Conservation (phyloP, 2,797 vertebrate species). For the Neostethus bicornis region DNA sequence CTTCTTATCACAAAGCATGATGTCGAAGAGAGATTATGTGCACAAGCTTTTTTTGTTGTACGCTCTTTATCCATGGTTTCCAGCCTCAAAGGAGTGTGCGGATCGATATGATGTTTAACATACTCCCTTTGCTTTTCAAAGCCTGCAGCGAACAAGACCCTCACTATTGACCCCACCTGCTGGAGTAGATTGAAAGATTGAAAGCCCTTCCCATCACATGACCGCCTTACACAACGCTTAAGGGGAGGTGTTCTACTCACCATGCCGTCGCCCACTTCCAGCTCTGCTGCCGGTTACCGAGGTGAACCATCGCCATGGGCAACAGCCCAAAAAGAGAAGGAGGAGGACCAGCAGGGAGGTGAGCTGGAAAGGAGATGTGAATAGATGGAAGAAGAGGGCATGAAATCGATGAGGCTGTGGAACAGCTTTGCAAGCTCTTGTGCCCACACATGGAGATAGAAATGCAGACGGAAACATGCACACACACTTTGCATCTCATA, state of each 20-base stretch:
- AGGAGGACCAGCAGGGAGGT: slow-evolving; percentile 53
- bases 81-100: slow-evolving; percentile 36
- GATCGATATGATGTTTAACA: slow-evolving; percentile 76
- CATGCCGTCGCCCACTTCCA: slow-evolving; percentile 72
- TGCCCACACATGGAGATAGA: slow-evolving; percentile 67
- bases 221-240: slow-evolving; percentile 60
- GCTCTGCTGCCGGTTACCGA: slow-evolving; percentile 64
- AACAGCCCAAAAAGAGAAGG: slow-evolving; percentile 65
- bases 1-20: slow-evolving; percentile 32
- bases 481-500: slow-evolving; percentile 10
- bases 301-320: slow-evolving; percentile 75
- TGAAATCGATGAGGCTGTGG: slow-evolving; percentile 76
- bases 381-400: slow-evolving; percentile 77
- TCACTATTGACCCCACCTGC: slow-evolving; percentile 56
- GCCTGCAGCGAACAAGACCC: slow-evolving; percentile 70
- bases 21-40: slow-evolving; percentile 19
- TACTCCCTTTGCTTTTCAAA: slow-evolving; percentile 63
- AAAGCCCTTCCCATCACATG: slow-evolving; percentile 47
- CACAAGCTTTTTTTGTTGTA: slow-evolving; percentile 35
- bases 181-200: slow-evolving; percentile 49
- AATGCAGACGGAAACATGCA: slow-evolving; percentile 43
- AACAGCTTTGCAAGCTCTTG: slow-evolving; percentile 70
- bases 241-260: slow-evolving; percentile 58
- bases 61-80: slow-evolving; percentile 38
- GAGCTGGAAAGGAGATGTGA: slow-evolving; percentile 68